phyloP scores from a whole-genome alignment of 2,888 invertebrate species.

The Pristionchus exspectatus region DNA sequence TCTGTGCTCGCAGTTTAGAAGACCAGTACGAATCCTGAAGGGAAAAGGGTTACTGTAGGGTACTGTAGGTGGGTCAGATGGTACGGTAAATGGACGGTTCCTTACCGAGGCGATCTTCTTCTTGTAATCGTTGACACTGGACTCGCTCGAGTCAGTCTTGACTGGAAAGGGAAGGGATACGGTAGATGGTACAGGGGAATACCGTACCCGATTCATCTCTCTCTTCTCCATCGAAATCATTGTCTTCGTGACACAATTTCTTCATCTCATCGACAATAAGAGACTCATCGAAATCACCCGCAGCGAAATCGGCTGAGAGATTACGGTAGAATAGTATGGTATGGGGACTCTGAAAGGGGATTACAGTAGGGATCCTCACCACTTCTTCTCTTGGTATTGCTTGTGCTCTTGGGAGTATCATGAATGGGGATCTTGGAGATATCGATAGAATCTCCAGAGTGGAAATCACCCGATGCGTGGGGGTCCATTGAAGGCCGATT shows the following conservation, averaged over 20 bases:
- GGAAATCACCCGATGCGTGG: constrained; percentile 2
- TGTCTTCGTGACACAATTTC: constrained; percentile 28
- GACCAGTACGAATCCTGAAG: constrained; percentile 51
- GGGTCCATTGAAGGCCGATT: neutral
- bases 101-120: constrained; percentile 30
- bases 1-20: constrained; percentile 9
- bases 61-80: neutral
- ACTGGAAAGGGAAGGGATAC: constrained; percentile 3
- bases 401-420: neutral
- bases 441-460: constrained; percentile 5
- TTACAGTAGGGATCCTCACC: neutral
- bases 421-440: neutral
- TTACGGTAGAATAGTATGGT: neutral
- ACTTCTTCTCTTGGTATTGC: constrained; percentile 11
- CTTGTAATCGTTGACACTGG: constrained; percentile 4
- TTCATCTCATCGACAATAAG: constrained; percentile 41
- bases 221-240: neutral
- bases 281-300: constrained; percentile 37
- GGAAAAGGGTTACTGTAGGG: constrained; percentile 7
- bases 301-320: neutral
- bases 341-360: neutral
- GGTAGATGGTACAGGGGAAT: neutral
- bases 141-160: constrained; percentile 34
- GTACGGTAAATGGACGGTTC: neutral
- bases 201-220: constrained; percentile 13